These are phyloP conservation scores for Lacerta bilineata DNA, from an alignment of 2,797 vertebrate species.

Conservation along the genomic window DNA sequence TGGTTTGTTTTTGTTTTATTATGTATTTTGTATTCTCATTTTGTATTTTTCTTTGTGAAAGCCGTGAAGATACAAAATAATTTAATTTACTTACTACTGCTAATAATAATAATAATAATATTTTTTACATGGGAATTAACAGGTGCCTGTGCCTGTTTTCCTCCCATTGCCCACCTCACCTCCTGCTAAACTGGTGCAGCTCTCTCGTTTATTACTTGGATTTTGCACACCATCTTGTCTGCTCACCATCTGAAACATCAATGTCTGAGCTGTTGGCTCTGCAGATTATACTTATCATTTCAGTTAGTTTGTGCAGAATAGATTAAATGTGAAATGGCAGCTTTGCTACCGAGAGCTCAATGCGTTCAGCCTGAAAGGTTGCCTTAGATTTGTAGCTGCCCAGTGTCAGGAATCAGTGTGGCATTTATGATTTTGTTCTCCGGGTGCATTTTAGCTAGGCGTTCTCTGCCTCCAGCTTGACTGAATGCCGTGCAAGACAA, in stretches of 20 bases:
- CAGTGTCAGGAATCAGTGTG: background rate
- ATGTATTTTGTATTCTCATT: too few species aligned
- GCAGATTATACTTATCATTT: background rate
- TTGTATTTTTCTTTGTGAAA: too few species aligned
- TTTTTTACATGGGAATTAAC: background rate
- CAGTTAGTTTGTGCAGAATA: background rate
- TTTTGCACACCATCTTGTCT: background rate
- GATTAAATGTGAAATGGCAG: background rate
- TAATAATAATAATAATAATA: background rate
- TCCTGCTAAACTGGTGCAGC: background rate
- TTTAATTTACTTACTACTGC: too few species aligned
- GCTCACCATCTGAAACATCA: conserved; percentile 19
- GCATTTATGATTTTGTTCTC: background rate
- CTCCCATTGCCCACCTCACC: too few species aligned
- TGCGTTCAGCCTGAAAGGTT: background rate
- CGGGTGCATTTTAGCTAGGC: background rate
- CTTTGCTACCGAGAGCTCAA: background rate
- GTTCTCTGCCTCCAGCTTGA: background rate
- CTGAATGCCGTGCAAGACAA: background rate
- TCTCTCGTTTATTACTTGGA: background rate
- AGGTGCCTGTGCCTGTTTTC: too few species aligned
- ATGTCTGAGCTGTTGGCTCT: background rate
- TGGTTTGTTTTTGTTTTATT: too few species aligned
- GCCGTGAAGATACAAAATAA: too few species aligned
- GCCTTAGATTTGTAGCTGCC: background rate